Evolutionary conservation across 2,113 vertebrate species (phyloP).

Genomic region (Colaptes auratus): DNA sequence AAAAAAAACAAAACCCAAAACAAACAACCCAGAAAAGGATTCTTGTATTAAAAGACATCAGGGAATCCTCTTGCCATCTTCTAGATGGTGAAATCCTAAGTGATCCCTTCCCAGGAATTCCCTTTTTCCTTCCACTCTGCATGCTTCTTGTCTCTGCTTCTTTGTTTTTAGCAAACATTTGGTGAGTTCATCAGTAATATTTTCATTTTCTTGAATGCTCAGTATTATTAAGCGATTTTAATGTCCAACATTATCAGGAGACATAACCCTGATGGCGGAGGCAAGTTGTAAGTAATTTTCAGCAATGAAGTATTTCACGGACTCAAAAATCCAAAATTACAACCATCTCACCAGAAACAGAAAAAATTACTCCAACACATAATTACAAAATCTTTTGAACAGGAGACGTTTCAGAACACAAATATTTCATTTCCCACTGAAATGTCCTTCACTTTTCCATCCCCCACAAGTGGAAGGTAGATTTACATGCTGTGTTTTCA

Average conservation of each 20-base stretch:
- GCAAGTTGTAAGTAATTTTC: neutral
- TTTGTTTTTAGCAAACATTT: neutral
- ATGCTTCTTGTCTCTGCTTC: neutral
- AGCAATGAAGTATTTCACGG: neutral
- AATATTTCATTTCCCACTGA: neutral
- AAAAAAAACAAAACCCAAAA: neutral
- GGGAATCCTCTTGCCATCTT: neutral
- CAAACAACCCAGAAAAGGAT: neutral
- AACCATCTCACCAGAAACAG: neutral
- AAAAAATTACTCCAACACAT: neutral
- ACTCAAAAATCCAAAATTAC: neutral
- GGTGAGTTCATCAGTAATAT: neutral
- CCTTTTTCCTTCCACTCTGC: neutral
- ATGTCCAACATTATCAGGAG: neutral
- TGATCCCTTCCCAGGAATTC: neutral
- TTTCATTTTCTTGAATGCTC: neutral
- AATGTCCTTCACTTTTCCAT: neutral
- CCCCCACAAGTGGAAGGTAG: neutral
- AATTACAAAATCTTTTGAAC: neutral
- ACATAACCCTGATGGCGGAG: no score
- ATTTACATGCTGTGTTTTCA: neutral
- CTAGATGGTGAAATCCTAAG: neutral
- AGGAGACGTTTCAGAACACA: neutral
- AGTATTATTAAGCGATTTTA: neutral
- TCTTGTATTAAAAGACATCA: neutral